phyloP scores from a whole-genome alignment of 2,888 invertebrate species.

The Kuschelorhynchus macadamiae region DNA sequence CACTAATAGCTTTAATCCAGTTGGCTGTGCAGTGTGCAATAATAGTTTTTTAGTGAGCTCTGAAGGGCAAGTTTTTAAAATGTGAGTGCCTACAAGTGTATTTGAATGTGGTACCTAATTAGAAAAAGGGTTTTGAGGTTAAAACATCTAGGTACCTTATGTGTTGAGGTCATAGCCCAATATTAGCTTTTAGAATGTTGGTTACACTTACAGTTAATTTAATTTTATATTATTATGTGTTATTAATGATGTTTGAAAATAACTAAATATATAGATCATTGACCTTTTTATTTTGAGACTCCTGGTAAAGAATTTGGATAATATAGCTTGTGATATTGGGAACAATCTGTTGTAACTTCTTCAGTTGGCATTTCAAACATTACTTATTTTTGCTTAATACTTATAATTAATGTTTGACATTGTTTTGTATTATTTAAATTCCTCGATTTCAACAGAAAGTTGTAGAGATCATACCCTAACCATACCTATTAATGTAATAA shows the following conservation, averaged over 20 bases:
- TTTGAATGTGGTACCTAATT: background rate
- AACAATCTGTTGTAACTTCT: too few species aligned
- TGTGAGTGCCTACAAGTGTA: conserved; percentile 28
- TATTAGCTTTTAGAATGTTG: conserved; percentile 21
- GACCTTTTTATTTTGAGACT: conserved; percentile 31
- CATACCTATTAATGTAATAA: too few species aligned
- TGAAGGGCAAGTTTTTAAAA: conserved; percentile 7
- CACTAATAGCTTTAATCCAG: conserved; percentile 45
- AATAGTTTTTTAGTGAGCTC: conserved; percentile 25
- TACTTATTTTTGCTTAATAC: too few species aligned
- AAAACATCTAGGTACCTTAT: conserved; percentile 17
- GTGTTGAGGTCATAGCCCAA: conserved; percentile 30
- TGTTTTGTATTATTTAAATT: too few species aligned
- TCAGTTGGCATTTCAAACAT: too few species aligned
- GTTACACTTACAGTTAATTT: conserved; percentile 25
- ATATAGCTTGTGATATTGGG: background rate
- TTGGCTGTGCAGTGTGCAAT: conserved; percentile 39
- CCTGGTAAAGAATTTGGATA: background rate
- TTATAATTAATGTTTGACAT: too few species aligned
- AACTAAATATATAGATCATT: conserved; percentile 33
- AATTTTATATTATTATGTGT: conserved; percentile 2
- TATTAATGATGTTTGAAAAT: conserved; percentile 12
- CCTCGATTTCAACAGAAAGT: too few species aligned
- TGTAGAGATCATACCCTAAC: too few species aligned
- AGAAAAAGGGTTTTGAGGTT: conserved; percentile 30